A percentile compares a stretch with the other conserved stretches of the same genome.
Evolutionary conservation across 2,888 invertebrate genomes (phyloP).

Genomic region (Parochlus steinenii): DNA sequence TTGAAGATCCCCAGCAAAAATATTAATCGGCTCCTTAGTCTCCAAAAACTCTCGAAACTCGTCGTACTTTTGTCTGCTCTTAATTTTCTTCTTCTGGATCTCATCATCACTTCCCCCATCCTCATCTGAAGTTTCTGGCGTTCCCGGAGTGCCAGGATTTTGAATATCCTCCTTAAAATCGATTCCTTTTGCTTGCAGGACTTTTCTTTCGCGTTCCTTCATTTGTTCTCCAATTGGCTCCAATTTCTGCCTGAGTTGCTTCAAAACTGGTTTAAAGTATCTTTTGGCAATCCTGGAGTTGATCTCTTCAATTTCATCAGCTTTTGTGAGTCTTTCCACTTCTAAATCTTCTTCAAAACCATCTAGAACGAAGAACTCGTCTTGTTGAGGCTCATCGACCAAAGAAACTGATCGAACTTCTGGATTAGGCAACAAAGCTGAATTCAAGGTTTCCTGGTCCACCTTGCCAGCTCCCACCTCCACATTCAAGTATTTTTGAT

Average conservation of each 20-base stretch:
- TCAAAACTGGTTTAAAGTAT: constrained; percentile 28
- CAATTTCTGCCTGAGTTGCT: constrained; percentile 27
- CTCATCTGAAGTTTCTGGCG: background rate
- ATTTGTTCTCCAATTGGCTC: constrained; percentile 28
- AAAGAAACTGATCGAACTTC: background rate
- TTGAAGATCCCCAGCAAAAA: constrained; percentile 17
- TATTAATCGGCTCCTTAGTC: constrained; percentile 26
- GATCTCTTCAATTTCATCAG: too few species aligned
- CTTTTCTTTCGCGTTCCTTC: constrained; percentile 26
- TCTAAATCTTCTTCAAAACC: constrained; percentile 1
- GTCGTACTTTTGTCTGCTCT: constrained; percentile 21
- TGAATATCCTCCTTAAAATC: constrained; percentile 23
- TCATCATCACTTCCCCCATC: background rate
- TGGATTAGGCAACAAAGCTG: background rate
- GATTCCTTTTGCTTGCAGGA: constrained; percentile 26
- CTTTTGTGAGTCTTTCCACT: too few species aligned
- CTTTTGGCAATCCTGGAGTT: constrained; percentile 18
- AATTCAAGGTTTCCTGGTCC: background rate
- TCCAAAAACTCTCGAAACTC: constrained; percentile 28
- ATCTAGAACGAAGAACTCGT: constrained; percentile 10
- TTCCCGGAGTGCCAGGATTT: too few species aligned
- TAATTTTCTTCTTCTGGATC: constrained; percentile 14
- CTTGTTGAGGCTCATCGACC: constrained; percentile 1
- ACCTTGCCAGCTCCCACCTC: background rate
- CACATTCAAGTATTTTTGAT: constrained; percentile 6